phyloP scores from a whole-genome alignment of 2,888 invertebrate species.

The Ophion ellenae region DNA sequence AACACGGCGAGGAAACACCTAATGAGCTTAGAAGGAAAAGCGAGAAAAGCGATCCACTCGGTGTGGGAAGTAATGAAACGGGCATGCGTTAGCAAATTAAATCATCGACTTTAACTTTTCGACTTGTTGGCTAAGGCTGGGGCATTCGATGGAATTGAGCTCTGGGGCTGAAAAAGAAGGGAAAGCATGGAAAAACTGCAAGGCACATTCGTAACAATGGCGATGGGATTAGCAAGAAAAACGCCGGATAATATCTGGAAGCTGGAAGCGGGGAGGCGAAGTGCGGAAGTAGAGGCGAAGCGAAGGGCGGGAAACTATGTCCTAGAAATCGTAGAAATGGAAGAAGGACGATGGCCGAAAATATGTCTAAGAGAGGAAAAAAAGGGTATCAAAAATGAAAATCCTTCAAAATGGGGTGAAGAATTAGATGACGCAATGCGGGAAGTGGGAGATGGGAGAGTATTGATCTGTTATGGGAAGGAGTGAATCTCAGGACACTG shows the following conservation, averaged over 20 bases:
- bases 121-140: background rate
- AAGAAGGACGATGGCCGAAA: background rate
- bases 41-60: background rate
- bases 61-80: background rate
- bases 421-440: background rate
- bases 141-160: background rate
- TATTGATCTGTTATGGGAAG: slow-evolving; percentile 79
- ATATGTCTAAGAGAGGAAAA: background rate
- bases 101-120: background rate
- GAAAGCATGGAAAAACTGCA: background rate
- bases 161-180: background rate
- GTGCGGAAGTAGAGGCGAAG: background rate
- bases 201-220: background rate
- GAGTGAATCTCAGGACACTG: background rate
- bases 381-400: background rate
- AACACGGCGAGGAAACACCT: background rate
- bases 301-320: background rate
- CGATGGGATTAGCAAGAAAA: background rate
- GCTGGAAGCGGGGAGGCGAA: background rate
- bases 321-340: background rate
- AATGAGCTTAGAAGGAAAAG: background rate
- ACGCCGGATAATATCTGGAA: slow-evolving; percentile 13
- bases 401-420: background rate
- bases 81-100: background rate
- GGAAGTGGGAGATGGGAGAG: slow-evolving; percentile 25